Percentiles rank a stretch among this genome's conserved stretches.
phyloP scores from a whole-genome alignment of 2,888 invertebrate genomes.

The Caenorhabditis sp. region DNA sequence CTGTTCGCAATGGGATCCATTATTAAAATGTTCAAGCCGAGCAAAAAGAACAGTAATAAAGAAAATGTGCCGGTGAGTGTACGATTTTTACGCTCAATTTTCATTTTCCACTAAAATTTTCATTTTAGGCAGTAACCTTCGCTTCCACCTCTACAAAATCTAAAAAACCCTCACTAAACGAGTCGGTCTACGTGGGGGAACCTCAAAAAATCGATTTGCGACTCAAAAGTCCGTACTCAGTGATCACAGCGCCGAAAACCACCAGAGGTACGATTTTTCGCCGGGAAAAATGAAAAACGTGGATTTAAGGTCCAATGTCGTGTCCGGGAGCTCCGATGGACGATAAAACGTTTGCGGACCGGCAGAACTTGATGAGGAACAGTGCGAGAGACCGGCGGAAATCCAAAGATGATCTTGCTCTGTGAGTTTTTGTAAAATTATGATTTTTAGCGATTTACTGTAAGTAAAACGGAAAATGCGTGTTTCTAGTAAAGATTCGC shows the following conservation, averaged over 20 bases:
- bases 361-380: conserved; percentile 34
- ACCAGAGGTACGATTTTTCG: conserved; percentile 48
- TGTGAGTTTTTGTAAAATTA: conserved; percentile 25
- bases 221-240: conserved; percentile 63
- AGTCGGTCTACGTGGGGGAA: conserved; percentile 38
- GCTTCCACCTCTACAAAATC: conserved; percentile 41
- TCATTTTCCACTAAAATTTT: too few species aligned
- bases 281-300: background rate
- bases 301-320: conserved; percentile 61
- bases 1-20: conserved; percentile 46
- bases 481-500: too few species aligned
- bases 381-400: conserved; percentile 28
- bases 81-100: too few species aligned
- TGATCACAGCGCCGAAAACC: conserved; percentile 62
- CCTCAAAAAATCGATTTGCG: conserved; percentile 38
- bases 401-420: conserved; percentile 35
- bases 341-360: conserved; percentile 21
- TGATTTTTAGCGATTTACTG: too few species aligned
- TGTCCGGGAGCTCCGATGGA: conserved; percentile 66
- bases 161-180: conserved; percentile 33
- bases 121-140: conserved; percentile 46
- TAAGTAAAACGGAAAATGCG: too few species aligned
- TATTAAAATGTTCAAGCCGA: conserved; percentile 62
- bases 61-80: conserved; percentile 59
- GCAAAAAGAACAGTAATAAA: conserved; percentile 60